Conservation (phyloP, 37 sponge, comb jelly and placozoan species). For the Diacarnus erythraeanus region DNA sequence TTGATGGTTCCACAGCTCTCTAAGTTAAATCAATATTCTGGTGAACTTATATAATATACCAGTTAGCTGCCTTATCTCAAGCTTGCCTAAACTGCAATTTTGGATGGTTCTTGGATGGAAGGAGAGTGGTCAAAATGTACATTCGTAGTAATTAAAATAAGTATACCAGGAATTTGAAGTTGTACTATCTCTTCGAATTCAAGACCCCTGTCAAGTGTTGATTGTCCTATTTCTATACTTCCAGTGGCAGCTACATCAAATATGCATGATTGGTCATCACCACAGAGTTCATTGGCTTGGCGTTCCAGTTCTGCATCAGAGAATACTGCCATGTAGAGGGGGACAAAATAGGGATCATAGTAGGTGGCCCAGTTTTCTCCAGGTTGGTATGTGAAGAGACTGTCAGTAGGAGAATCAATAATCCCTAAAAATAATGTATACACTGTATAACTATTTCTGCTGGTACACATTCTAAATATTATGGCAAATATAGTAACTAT, state of each 20-base stretch:
- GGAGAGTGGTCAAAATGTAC: no score
- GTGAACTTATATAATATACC: no score
- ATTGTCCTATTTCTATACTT: constrained; percentile 20
- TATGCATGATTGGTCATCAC: constrained; percentile 30
- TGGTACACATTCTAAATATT: background rate
- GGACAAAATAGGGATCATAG: constrained; percentile 35
- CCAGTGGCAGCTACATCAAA: constrained; percentile 59
- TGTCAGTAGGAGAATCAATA: constrained; percentile 10
- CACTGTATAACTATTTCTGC: background rate
- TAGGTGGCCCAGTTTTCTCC: constrained; percentile 30
- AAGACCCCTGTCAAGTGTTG: constrained; percentile 11
- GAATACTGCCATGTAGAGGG: constrained; percentile 9
- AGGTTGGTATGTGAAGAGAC: constrained; percentile 49
- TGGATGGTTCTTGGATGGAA: no score
- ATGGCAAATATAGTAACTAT: no score
- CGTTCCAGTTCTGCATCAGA: constrained; percentile 19
- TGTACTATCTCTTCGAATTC: constrained; percentile 10
- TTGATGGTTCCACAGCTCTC: no score
- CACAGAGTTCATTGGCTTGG: constrained; percentile 22
- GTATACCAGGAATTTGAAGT: constrained; percentile 24
- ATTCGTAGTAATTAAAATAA: background rate
- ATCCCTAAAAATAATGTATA: constrained; percentile 38
- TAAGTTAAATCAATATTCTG: no score
- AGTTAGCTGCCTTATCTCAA: no score
- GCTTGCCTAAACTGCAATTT: no score